These are phyloP conservation scores for Aramus guarauna DNA, from an alignment of 2,113 vertebrate species.

Conservation along the genomic window DNA sequence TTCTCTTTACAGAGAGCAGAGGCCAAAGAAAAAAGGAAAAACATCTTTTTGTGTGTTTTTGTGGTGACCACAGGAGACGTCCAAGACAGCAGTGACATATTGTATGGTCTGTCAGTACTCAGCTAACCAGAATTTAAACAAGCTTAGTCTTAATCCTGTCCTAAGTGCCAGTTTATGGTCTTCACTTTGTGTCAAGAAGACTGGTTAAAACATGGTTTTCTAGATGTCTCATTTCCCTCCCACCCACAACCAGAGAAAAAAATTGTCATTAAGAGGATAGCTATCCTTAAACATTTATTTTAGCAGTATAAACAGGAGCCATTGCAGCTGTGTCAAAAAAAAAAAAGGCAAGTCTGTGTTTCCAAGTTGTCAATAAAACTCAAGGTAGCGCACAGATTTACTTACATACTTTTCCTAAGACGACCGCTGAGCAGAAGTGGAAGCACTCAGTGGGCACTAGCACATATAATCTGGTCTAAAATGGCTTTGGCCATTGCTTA, in stretches of 20 bases:
- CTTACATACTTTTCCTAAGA: not conserved
- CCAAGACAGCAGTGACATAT: not conserved
- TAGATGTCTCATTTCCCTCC: conserved; percentile 28
- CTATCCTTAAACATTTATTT: conserved; percentile 60
- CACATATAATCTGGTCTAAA: not conserved
- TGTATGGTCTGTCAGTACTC: not conserved
- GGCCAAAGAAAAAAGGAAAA: not conserved
- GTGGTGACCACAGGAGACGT: not conserved
- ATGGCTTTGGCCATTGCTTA: not conserved
- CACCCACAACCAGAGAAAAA: not conserved
- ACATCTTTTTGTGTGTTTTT: not conserved
- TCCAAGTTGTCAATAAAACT: not conserved
- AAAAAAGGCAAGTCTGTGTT: not conserved
- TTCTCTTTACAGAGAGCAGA: not conserved
- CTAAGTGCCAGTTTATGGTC: not conserved
- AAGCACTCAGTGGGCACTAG: not conserved
- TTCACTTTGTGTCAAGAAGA: not conserved
- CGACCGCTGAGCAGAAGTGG: not conserved
- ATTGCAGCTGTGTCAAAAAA: not conserved
- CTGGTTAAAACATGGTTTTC: not conserved
- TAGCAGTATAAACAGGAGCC: conserved; percentile 38
- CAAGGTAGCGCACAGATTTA: not conserved
- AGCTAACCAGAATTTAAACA: not conserved
- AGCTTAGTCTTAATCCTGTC: not conserved
- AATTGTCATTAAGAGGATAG: not conserved